phyloP scores from a whole-genome alignment of 2,113 vertebrate species.

The Mesitornis unicolor region DNA sequence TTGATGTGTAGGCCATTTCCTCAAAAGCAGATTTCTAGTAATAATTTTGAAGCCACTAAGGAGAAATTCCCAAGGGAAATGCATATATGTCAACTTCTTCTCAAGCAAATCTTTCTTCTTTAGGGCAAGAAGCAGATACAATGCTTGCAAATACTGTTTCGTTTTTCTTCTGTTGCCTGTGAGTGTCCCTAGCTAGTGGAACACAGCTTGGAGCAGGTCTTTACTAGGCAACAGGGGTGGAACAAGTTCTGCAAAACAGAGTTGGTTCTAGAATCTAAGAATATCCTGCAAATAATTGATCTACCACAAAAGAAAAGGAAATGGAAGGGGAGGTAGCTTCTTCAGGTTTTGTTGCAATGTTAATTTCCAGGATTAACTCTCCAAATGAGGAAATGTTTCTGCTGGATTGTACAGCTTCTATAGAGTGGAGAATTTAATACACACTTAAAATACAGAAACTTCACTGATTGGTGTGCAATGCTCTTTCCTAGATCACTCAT shows the following conservation, averaged over 20 bases:
- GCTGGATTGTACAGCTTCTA: not conserved
- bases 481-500: not conserved
- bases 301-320: not conserved
- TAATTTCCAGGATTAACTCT: not conserved
- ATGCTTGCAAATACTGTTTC: slow-evolving; percentile 16
- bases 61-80: not conserved
- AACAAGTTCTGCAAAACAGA: slow-evolving; percentile 16
- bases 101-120: not conserved
- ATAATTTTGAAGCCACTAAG: not conserved
- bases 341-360: not conserved
- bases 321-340: not conserved
- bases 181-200: not conserved
- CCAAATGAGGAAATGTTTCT: not conserved
- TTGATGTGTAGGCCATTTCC: not conserved
- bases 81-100: not conserved
- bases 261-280: slow-evolving; percentile 21
- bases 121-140: not conserved
- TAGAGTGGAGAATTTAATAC: not conserved
- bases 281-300: not conserved
- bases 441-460: not conserved
- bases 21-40: not conserved
- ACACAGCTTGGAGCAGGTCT: slow-evolving; percentile 19
- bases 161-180: slow-evolving; percentile 4
- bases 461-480: not conserved
- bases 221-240: slow-evolving; percentile 16